Percentiles rank a stretch among this genome's conserved stretches.
These are phyloP conservation scores for Mastigias papua DNA, from an alignment of 30 jellyfish, hydroid and myxozoan genomes.

Conservation along the genomic window DNA sequence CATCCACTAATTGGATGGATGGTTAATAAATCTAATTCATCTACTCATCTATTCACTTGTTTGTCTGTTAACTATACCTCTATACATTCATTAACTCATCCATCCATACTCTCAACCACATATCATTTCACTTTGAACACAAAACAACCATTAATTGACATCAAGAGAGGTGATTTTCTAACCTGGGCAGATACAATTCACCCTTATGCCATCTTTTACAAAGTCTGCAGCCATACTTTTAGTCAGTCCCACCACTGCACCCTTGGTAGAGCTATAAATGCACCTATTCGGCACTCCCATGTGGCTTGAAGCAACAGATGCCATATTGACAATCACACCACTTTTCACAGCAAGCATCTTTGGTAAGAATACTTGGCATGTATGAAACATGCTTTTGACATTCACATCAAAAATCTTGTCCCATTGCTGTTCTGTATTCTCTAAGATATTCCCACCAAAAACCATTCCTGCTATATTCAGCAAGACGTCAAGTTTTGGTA, in stretches of 20 bases:
- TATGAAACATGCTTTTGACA: slow-evolving; percentile 69
- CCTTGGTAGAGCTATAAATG: slow-evolving; percentile 72
- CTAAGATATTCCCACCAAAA: slow-evolving; percentile 50
- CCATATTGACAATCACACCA: slow-evolving; percentile 74
- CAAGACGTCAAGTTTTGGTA: slow-evolving; percentile 68
- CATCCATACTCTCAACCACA: not conserved
- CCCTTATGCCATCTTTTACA: slow-evolving; percentile 74
- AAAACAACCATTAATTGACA: not conserved
- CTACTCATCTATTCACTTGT: not conserved
- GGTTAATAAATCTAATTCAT: no score
- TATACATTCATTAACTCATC: not conserved
- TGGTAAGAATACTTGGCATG: slow-evolving; percentile 70
- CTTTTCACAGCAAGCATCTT: slow-evolving; percentile 65
- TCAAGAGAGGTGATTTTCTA: not conserved
- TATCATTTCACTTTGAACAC: not conserved
- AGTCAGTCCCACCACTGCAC: slow-evolving; percentile 81
- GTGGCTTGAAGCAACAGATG: slow-evolving; percentile 82
- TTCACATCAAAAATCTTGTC: slow-evolving; percentile 72
- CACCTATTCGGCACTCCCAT: slow-evolving; percentile 77
- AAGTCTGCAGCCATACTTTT: slow-evolving; percentile 83
- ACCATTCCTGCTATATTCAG: slow-evolving; percentile 81
- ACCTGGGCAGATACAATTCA: slow-evolving; percentile 87
- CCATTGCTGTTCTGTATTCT: slow-evolving; percentile 69
- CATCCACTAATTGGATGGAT: no score
- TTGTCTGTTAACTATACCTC: not conserved